Conservation (phyloP, 2,113 vertebrate genomes). For the Grantiella picta region DNA sequence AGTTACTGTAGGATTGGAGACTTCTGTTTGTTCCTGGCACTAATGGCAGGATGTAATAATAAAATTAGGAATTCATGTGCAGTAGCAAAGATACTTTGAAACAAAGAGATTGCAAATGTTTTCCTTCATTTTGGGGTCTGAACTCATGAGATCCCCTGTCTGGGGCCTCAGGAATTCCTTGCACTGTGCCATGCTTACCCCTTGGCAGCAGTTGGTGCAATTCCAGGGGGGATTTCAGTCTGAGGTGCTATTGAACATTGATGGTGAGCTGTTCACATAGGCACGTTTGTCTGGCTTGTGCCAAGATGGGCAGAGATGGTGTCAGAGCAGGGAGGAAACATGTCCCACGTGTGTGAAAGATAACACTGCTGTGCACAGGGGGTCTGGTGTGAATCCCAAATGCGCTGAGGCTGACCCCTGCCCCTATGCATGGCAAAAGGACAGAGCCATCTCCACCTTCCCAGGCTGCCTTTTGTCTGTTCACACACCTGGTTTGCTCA, state of each 20-base stretch:
- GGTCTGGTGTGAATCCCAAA: neutral
- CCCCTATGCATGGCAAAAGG: rapidly evolving
- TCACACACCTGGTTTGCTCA: neutral
- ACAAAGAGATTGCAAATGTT: neutral
- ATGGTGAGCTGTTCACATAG: rapidly evolving
- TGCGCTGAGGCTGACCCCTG: rapidly evolving
- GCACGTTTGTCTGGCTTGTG: neutral
- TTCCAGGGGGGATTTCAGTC: neutral
- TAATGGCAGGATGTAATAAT: neutral
- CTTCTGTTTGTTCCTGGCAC: neutral
- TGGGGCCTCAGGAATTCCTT: neutral
- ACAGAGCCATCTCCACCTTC: neutral
- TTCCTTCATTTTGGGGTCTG: neutral
- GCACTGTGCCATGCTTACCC: neutral
- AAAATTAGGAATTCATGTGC: neutral
- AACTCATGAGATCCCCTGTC: neutral
- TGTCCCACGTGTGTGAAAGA: neutral
- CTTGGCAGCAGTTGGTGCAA: neutral
- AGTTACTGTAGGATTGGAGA: neutral
- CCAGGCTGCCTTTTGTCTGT: neutral
- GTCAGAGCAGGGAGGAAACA: rapidly evolving
- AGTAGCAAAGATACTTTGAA: neutral
- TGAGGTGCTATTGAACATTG: neutral
- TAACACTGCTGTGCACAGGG: rapidly evolving
- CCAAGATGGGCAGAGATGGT: rapidly evolving